Evolutionary conservation across 2,113 vertebrate genomes (phyloP).

Genomic region (Ahaetulla prasina): DNA sequence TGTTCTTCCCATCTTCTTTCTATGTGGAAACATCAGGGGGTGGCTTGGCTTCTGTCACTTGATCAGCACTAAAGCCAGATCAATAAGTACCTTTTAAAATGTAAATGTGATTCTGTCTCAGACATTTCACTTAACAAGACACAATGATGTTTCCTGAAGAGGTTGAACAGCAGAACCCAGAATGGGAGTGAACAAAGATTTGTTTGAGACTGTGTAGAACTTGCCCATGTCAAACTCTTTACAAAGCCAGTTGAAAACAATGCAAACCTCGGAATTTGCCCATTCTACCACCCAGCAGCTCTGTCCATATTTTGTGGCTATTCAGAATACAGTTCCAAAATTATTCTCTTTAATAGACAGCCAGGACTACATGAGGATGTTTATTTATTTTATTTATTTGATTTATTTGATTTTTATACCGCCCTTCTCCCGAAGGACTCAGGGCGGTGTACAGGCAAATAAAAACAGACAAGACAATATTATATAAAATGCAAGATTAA

Average conservation of each 20-base stretch:
- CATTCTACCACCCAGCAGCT: neutral
- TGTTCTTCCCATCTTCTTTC: neutral
- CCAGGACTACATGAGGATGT: neutral
- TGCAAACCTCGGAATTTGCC: neutral
- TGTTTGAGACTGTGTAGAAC: neutral
- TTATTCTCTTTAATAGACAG: neutral
- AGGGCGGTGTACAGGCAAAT: too few relatives aligned
- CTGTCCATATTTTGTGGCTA: neutral
- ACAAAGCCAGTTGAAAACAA: neutral
- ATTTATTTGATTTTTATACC: too few relatives aligned
- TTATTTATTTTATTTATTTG: too few relatives aligned
- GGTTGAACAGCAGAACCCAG: neutral
- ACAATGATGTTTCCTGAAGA: neutral
- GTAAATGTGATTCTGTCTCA: neutral
- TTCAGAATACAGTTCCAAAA: neutral
- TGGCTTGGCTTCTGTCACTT: neutral
- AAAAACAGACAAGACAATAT: too few relatives aligned
- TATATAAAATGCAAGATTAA: too few relatives aligned
- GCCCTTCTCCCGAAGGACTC: too few relatives aligned
- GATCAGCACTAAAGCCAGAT: neutral
- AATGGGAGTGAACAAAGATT: neutral
- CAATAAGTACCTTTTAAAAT: neutral
- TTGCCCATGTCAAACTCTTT: neutral
- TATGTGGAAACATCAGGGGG: rapidly evolving
- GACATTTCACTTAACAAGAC: neutral